Evolutionary conservation across 1,140 invertebrate species (phyloP).

Genomic region (Brachionus koreanus): DNA sequence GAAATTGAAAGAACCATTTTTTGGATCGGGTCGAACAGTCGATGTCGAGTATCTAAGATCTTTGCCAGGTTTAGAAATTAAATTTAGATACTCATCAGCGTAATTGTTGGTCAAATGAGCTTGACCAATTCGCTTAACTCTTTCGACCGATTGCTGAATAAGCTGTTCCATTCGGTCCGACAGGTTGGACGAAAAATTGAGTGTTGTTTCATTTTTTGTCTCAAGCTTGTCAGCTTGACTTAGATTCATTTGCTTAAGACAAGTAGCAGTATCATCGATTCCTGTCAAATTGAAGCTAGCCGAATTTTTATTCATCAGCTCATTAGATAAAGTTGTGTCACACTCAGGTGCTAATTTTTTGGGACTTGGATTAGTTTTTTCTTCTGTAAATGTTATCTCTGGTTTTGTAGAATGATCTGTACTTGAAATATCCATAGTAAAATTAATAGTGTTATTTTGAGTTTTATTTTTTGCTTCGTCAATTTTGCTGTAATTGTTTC

Average conservation of each 20-base stretch:
- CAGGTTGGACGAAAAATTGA: background rate
- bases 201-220: background rate
- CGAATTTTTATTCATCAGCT: background rate
- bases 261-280: background rate
- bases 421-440: background rate
- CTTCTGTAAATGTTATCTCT: background rate
- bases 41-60: background rate
- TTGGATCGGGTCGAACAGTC: background rate
- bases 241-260: background rate
- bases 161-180: background rate
- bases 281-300: background rate
- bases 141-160: constrained; percentile 19
- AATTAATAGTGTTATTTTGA: background rate
- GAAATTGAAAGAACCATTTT: background rate
- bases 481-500: background rate
- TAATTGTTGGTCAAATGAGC: background rate
- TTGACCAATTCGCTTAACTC: constrained; percentile 26
- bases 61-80: background rate
- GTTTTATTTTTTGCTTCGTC: constrained; percentile 3
- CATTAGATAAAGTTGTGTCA: background rate
- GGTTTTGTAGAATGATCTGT: background rate
- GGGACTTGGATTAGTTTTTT: background rate
- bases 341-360: background rate
- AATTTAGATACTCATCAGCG: background rate
- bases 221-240: background rate